Evolutionary conservation across 1,140 invertebrate species (phyloP).

Genomic region (Pseudomyrmex gracilis): DNA sequence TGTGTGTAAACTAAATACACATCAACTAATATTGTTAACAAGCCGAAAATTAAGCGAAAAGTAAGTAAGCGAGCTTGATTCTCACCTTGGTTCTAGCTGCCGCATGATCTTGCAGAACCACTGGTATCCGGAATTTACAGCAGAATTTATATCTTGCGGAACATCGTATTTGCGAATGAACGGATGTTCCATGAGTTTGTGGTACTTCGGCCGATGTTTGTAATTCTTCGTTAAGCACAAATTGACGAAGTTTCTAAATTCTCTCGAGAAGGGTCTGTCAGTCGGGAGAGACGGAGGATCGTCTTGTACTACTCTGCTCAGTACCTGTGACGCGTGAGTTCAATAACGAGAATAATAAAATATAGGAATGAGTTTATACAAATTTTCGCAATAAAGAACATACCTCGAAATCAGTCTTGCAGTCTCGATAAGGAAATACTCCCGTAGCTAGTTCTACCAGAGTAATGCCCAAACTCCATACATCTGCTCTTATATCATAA

Average conservation of each 20-base stretch:
- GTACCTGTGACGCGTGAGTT: slow-evolving; percentile 87
- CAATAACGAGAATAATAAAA: slow-evolving; percentile 22
- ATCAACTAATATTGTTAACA: too few relatives aligned
- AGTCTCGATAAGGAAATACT: slow-evolving; percentile 96
- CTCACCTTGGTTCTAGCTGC: slow-evolving; percentile 83
- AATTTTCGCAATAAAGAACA: not conserved
- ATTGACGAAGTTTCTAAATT: slow-evolving; percentile 83
- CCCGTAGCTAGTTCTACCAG: slow-evolving; percentile 96
- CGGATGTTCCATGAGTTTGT: slow-evolving; percentile 94
- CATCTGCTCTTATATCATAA: slow-evolving; percentile 99
- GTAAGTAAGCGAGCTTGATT: not conserved
- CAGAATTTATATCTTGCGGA: slow-evolving; percentile 73
- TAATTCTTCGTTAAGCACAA: slow-evolving; percentile 97
- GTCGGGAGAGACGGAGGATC: slow-evolving; percentile 93
- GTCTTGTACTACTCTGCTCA: slow-evolving; percentile 93
- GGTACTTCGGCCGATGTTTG: slow-evolving; percentile 97
- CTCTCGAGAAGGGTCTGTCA: slow-evolving; percentile 89
- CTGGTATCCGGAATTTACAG: slow-evolving; percentile 79
- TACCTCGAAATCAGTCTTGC: slow-evolving; percentile 98
- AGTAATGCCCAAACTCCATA: slow-evolving; percentile 99
- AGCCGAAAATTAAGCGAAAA: not conserved
- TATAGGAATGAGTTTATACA: not conserved
- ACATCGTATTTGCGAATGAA: slow-evolving; percentile 94
- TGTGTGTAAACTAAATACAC: too few relatives aligned
- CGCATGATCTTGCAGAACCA: slow-evolving; percentile 83